A percentile compares a stretch with the other conserved stretches of the same genome.
These are phyloP conservation scores for Manis crassicaudata DNA, from an alignment of 2,797 vertebrate species.

Conservation along the genomic window DNA sequence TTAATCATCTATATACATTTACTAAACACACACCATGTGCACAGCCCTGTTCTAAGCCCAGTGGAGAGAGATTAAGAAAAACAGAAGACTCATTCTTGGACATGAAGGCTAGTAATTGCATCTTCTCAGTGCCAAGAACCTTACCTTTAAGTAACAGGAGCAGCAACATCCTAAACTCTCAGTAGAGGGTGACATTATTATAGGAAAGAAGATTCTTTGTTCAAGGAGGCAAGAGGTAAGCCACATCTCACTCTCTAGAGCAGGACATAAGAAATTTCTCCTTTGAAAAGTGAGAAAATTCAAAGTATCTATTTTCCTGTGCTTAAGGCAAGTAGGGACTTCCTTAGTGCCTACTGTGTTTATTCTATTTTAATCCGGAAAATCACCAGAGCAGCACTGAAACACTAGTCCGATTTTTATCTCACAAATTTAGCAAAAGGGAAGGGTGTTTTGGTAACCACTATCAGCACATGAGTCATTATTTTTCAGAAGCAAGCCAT, in stretches of 20 bases:
- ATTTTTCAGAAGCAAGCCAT: background rate
- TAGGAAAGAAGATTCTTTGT: conserved; percentile 33
- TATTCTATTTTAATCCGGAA: conserved; percentile 36
- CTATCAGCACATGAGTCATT: background rate
- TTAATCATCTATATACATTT: background rate
- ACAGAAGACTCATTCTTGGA: background rate
- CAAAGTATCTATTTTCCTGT: background rate
- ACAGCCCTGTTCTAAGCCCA: background rate
- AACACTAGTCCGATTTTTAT: background rate
- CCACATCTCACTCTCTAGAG: background rate
- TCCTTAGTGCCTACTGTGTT: background rate
- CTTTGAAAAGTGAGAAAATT: conserved; percentile 29
- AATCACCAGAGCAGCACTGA: background rate
- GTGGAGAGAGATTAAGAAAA: conserved; percentile 21
- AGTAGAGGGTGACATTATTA: conserved; percentile 45
- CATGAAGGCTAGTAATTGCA: background rate
- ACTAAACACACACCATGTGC: background rate
- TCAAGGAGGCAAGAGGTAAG: conserved; percentile 34
- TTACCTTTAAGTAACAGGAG: conserved; percentile 26
- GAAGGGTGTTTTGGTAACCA: background rate
- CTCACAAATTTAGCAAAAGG: background rate
- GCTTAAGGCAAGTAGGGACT: background rate
- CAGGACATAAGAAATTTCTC: background rate
- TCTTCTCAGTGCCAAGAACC: background rate
- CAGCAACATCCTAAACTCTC: conserved; percentile 44